These are phyloP conservation scores for Bemisia tabaci DNA, from an alignment of 1,140 invertebrate genomes.

Conservation along the genomic window DNA sequence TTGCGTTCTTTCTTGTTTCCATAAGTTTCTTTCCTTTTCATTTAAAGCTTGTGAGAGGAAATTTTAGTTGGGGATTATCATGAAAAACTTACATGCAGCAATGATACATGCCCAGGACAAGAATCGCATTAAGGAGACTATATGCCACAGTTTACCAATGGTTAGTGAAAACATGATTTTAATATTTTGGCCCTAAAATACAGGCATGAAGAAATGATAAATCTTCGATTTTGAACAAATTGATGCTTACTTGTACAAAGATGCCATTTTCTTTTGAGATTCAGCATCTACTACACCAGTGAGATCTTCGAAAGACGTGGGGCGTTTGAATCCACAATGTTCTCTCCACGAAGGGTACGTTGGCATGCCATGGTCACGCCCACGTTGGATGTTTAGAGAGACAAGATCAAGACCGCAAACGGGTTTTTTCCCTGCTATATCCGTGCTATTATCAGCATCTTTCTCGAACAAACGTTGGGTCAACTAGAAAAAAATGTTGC, in stretches of 20 bases:
- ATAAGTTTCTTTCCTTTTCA: too few species aligned
- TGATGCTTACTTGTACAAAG: constrained; percentile 45
- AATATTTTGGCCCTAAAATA: too few species aligned
- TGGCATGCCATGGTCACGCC: constrained; percentile 75
- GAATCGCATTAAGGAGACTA: too few species aligned
- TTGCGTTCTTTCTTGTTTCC: too few species aligned
- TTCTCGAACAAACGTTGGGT: constrained; percentile 61
- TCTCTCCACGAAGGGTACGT: constrained; percentile 61
- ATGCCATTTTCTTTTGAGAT: constrained; percentile 43
- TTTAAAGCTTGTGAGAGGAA: too few species aligned
- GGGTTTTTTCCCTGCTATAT: constrained; percentile 19
- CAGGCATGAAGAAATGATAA: too few species aligned
- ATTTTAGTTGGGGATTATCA: too few species aligned
- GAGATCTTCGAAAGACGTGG: constrained; percentile 60
- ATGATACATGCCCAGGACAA: too few species aligned
- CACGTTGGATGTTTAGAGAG: constrained; percentile 73
- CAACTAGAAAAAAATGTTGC: constrained; percentile 39
- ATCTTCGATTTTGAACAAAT: too few species aligned
- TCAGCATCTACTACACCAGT: constrained; percentile 41
- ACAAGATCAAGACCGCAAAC: constrained; percentile 65
- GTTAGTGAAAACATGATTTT: too few species aligned
- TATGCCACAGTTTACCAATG: too few species aligned
- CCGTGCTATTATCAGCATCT: constrained; percentile 18
- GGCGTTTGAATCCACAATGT: constrained; percentile 52
- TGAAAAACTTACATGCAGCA: too few species aligned